Evolutionary conservation across 1,140 invertebrate species (phyloP).

Genomic region (Pteromalus puparum): DNA sequence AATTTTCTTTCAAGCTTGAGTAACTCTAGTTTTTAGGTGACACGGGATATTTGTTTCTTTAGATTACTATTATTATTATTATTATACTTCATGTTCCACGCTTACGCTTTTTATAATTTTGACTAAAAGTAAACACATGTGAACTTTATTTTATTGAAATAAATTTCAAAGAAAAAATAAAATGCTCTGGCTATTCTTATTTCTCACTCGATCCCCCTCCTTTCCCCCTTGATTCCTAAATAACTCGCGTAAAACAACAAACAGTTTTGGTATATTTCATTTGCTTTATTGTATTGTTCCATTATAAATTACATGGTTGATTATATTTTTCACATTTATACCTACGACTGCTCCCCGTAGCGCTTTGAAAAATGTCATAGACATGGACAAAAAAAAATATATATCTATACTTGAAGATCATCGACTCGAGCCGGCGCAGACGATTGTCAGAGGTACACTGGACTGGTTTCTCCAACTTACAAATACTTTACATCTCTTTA

Average conservation of each 20-base stretch:
- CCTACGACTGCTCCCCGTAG: conserved; percentile 15
- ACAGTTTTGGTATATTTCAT: not conserved
- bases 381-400: conserved; percentile 21
- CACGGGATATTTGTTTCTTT: not conserved
- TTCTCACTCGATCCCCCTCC: not conserved
- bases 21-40: conserved; percentile 37
- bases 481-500: conserved; percentile 5
- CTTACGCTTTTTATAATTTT: conserved; percentile 34
- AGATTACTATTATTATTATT: not conserved
- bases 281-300: conserved; percentile 45
- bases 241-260: not conserved
- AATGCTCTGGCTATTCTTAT: not conserved
- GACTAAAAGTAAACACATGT: conserved; percentile 11
- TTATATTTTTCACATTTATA: conserved; percentile 48
- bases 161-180: conserved; percentile 35
- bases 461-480: conserved; percentile 10
- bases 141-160: conserved; percentile 50
- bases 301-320: conserved; percentile 50
- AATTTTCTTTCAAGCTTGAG: not conserved
- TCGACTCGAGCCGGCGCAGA: not conserved
- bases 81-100: conserved; percentile 30
- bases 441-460: not conserved
- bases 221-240: not conserved
- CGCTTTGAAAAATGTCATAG: not conserved
- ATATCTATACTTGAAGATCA: too few relatives aligned